Conservation (phyloP, 2,797 vertebrate genomes). For the Poliocrania exsul region DNA sequence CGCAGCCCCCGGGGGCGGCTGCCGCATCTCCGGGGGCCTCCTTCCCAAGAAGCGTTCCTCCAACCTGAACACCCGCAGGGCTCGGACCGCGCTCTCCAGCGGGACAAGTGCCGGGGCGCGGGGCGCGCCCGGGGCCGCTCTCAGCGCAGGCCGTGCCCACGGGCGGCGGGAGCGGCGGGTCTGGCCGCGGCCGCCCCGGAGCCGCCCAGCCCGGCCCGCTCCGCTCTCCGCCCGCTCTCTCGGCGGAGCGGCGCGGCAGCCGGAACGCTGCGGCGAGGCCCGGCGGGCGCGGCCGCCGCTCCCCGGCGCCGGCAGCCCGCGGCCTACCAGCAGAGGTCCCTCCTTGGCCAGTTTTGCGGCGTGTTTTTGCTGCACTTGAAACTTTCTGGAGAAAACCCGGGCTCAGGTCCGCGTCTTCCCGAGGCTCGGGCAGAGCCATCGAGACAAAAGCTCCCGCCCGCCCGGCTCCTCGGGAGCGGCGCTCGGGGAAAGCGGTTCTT, state of each 20-base stretch:
- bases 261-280: neutral
- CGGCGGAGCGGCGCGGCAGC: neutral
- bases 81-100: neutral
- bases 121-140: neutral
- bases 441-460: neutral
- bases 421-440: conserved; percentile 60
- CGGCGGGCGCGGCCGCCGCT: conserved; percentile 29
- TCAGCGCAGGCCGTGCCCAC: neutral
- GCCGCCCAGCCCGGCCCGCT: too few species aligned
- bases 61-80: neutral
- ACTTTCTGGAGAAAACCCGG: conserved; percentile 80
- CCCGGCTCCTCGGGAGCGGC: neutral
- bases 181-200: neutral
- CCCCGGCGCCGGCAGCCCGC: neutral
- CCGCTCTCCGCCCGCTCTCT: too few species aligned
- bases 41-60: neutral
- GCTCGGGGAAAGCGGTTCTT: neutral
- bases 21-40: neutral
- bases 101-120: neutral
- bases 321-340: conserved; percentile 79
- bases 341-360: conserved; percentile 76
- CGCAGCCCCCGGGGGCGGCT: neutral
- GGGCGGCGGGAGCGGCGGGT: neutral
- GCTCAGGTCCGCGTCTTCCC: conserved; percentile 65
- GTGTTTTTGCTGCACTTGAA: conserved; percentile 80